A percentile compares a stretch with the other conserved stretches of the same genome.
Evolutionary conservation across 2,888 invertebrate species (phyloP).

Genomic region (Hipparchia sbordonii): DNA sequence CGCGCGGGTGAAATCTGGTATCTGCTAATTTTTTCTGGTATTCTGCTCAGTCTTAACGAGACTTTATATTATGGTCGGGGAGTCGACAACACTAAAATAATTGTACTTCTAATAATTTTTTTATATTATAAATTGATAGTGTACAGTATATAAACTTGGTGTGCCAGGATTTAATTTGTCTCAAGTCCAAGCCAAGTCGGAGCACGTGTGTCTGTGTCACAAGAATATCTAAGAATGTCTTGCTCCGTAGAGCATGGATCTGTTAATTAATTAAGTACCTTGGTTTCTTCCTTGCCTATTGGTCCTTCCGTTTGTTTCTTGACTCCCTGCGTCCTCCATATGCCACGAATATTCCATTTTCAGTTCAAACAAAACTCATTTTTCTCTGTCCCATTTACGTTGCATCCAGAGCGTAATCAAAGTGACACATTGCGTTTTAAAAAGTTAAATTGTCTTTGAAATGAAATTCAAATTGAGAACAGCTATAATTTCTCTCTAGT

Average conservation of each 20-base stretch:
- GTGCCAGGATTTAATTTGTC: no score
- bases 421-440: constrained; percentile 46
- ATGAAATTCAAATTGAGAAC: constrained; percentile 11
- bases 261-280: constrained; percentile 52
- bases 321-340: constrained; percentile 65
- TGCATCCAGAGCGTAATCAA: constrained; percentile 51
- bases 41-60: no score
- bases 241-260: background rate
- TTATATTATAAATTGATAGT: no score
- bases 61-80: no score
- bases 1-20: no score
- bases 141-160: no score
- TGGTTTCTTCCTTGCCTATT: constrained; percentile 60
- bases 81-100: no score
- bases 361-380: constrained; percentile 47
- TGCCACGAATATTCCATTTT: constrained; percentile 80
- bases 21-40: no score
- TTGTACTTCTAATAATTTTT: no score
- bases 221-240: background rate
- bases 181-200: no score
- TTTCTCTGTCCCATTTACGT: constrained; percentile 46
- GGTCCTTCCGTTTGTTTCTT: constrained; percentile 58
- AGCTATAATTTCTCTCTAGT: background rate
- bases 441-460: constrained; percentile 5
- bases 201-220: background rate